Conservation (phyloP, 2,113 vertebrate genomes). For the Hydrolagus affinis region DNA sequence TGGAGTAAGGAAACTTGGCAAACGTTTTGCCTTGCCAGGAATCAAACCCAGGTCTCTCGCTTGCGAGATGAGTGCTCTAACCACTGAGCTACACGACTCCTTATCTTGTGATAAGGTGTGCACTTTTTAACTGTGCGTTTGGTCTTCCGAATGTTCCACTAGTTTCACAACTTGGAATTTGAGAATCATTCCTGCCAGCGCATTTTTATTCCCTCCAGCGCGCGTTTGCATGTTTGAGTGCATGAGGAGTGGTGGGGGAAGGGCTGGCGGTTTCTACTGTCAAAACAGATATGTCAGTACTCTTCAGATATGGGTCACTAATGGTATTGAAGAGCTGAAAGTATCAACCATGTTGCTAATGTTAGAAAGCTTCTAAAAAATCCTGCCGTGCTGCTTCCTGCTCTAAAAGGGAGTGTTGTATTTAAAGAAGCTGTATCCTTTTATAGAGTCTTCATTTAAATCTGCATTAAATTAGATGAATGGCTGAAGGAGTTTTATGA, state of each 20-base stretch:
- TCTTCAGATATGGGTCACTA: conserved; percentile 33
- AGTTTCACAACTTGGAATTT: conserved; percentile 22
- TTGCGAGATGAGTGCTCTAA: too few relatives aligned
- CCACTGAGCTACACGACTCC: too few relatives aligned
- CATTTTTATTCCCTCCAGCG: conserved; percentile 14
- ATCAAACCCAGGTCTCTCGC: too few relatives aligned
- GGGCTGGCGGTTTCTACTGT: conserved; percentile 25
- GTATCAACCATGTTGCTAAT: conserved; percentile 18
- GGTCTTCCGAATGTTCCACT: conserved; percentile 22
- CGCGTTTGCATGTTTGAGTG: background rate
- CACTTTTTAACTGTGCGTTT: conserved; percentile 28
- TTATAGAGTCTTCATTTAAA: conserved; percentile 2
- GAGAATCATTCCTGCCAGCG: conserved; percentile 28
- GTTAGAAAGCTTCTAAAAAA: conserved; percentile 9
- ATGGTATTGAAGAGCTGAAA: conserved; percentile 32
- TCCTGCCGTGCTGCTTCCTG: conserved; percentile 24
- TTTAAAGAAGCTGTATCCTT: conserved; percentile 9
- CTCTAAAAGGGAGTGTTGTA: conserved; percentile 24
- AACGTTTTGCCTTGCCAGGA: too few relatives aligned
- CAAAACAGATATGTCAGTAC: conserved; percentile 31
- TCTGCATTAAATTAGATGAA: conserved; percentile 21
- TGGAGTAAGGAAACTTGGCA: too few relatives aligned
- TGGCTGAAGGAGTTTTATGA: conserved; percentile 18
- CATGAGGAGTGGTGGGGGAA: conserved; percentile 8
- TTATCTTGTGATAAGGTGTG: background rate